Evolutionary conservation across 1,140 invertebrate genomes (phyloP).

Genomic region (Carposina sasakii): DNA sequence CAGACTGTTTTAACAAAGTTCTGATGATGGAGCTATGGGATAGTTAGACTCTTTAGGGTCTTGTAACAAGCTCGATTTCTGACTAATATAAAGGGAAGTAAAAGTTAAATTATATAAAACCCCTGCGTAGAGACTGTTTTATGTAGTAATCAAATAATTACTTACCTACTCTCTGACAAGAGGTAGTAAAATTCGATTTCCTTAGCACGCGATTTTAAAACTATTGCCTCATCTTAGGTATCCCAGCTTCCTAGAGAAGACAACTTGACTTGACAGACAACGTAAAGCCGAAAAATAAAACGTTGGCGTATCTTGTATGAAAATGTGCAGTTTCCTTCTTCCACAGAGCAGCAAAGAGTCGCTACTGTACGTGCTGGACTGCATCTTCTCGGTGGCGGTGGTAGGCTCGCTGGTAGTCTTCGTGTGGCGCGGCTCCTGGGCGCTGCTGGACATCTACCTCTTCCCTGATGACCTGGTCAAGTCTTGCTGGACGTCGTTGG

Average conservation of each 20-base stretch:
- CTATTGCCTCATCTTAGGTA: background rate
- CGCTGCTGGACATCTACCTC: constrained; percentile 83
- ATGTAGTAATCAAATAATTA: no score
- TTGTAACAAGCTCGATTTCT: no score
- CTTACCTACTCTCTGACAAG: no score
- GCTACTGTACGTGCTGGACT: constrained; percentile 85
- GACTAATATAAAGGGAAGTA: no score
- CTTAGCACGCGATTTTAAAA: background rate
- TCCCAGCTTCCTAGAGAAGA: background rate
- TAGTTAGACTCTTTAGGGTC: no score
- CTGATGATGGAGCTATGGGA: no score
- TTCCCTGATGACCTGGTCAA: constrained; percentile 76
- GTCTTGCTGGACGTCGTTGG: constrained; percentile 82
- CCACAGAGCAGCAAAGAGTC: constrained; percentile 80
- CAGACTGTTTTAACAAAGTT: no score
- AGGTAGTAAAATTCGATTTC: background rate
- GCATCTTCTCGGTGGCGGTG: constrained; percentile 87
- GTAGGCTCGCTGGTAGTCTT: constrained; percentile 89
- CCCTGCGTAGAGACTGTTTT: no score
- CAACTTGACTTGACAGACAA: background rate
- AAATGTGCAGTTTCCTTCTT: background rate
- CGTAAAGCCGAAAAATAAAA: background rate
- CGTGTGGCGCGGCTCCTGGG: constrained; percentile 90
- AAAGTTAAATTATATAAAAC: no score
- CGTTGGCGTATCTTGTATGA: background rate